Conservation (phyloP, 1,140 invertebrate species). For the Drosophila trapezifrons region DNA sequence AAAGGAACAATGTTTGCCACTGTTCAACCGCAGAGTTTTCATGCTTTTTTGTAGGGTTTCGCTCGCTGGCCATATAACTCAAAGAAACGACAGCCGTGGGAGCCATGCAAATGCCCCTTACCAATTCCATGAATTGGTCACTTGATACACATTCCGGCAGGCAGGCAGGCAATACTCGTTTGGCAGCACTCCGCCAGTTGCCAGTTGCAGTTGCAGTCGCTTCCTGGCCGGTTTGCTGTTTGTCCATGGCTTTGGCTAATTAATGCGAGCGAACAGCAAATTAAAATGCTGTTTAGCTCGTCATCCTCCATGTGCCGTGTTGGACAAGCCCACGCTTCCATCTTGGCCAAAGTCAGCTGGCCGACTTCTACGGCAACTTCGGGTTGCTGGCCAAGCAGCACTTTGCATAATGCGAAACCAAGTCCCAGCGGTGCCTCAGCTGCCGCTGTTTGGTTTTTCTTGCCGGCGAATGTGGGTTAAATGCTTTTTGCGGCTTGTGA, state of each 20-base stretch:
- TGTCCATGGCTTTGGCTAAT: slow-evolving; percentile 59
- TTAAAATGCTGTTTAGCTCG: slow-evolving; percentile 75
- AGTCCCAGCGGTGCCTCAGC: slow-evolving; percentile 37
- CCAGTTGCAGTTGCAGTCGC: slow-evolving; percentile 18
- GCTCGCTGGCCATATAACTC: slow-evolving; percentile 42
- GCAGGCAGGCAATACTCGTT: slow-evolving; percentile 12
- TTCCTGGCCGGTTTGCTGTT: slow-evolving; percentile 16
- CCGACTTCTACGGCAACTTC: neutral
- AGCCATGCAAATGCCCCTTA: slow-evolving; percentile 69
- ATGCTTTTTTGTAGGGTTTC: slow-evolving; percentile 58
- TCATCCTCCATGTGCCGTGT: slow-evolving; percentile 39
- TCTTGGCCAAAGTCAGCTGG: slow-evolving; percentile 36
- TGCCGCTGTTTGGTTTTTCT: slow-evolving; percentile 29
- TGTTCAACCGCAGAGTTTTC: slow-evolving; percentile 28
- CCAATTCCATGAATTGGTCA: slow-evolving; percentile 67
- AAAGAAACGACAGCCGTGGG: slow-evolving; percentile 73
- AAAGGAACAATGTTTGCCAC: slow-evolving; percentile 24
- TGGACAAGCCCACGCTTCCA: slow-evolving; percentile 42
- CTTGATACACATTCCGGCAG: slow-evolving; percentile 70
- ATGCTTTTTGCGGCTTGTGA: slow-evolving; percentile 73
- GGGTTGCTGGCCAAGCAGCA: slow-evolving; percentile 39
- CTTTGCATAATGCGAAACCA: slow-evolving; percentile 60
- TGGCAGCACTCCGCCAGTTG: slow-evolving; percentile 6
- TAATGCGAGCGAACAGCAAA: slow-evolving; percentile 68
- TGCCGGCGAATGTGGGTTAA: slow-evolving; percentile 75